Percentiles rank a stretch among this genome's conserved stretches.
These are phyloP conservation scores for Pseudotriccus pelzelni DNA, from an alignment of 2,797 vertebrate genomes.

Conservation along the genomic window DNA sequence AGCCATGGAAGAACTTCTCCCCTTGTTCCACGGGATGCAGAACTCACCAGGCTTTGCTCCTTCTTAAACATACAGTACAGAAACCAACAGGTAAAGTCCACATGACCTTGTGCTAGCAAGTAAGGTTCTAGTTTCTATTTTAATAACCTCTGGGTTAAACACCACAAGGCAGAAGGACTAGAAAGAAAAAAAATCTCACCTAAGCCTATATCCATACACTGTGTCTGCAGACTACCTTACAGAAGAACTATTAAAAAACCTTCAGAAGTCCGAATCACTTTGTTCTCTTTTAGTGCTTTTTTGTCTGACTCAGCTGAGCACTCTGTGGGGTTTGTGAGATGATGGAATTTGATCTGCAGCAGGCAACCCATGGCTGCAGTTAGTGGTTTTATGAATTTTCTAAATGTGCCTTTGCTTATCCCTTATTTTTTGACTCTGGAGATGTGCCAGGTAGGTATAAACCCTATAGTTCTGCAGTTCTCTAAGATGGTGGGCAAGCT, in stretches of 20 bases:
- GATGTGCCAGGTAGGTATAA: not conserved
- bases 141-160: not conserved
- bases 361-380: not conserved
- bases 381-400: not conserved
- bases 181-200: not conserved
- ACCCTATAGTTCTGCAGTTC: not conserved
- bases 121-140: not conserved
- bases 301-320: not conserved
- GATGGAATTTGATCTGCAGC: not conserved
- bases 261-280: not conserved
- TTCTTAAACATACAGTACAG: not conserved
- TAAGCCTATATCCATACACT: not conserved
- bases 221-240: not conserved
- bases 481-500: not conserved
- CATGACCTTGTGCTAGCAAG: not conserved
- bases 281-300: not conserved
- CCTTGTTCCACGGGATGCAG: not conserved
- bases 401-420: not conserved
- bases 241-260: not conserved
- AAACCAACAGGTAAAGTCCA: not conserved
- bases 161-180: not conserved
- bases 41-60: rapidly evolving
- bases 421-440: not conserved
- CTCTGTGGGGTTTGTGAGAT: not conserved
- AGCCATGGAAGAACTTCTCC: rapidly evolving